phyloP scores from a whole-genome alignment of 2,888 invertebrate genomes.

The Lamproptera curius region DNA sequence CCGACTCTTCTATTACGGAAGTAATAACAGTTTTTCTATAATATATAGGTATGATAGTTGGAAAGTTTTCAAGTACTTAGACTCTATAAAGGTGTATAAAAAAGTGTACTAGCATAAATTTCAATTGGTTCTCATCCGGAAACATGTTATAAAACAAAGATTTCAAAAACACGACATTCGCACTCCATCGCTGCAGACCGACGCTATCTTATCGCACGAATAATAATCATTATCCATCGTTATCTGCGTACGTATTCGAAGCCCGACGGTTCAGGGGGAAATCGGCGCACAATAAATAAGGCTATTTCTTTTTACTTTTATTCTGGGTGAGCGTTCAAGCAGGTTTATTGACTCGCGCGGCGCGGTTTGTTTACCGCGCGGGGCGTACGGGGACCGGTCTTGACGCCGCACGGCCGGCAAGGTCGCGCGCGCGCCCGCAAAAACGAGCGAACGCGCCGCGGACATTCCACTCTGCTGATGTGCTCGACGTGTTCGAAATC shows the following conservation, averaged over 20 bases:
- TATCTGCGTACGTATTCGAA: slow-evolving; percentile 24
- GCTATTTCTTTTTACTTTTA: slow-evolving; percentile 9
- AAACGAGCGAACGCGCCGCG: slow-evolving; percentile 47
- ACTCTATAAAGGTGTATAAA: too few species aligned
- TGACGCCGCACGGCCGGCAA: slow-evolving; percentile 64
- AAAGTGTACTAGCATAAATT: too few species aligned
- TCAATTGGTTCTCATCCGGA: too few species aligned
- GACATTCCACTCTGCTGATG: slow-evolving; percentile 23
- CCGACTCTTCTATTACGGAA: too few species aligned
- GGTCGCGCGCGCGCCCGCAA: slow-evolving; percentile 64
- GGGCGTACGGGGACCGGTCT: slow-evolving; percentile 46
- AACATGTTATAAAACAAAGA: too few species aligned
- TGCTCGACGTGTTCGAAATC: not conserved
- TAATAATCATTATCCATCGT: slow-evolving; percentile 31
- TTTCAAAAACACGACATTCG: slow-evolving; percentile 5
- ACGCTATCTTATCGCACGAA: slow-evolving; percentile 27
- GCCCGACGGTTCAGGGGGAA: not conserved
- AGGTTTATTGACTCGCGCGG: slow-evolving; percentile 51
- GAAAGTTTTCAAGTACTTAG: too few species aligned
- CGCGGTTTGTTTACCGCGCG: slow-evolving; percentile 59
- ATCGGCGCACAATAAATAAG: slow-evolving; percentile 10
- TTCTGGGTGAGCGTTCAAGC: slow-evolving; percentile 13
- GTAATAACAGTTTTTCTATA: too few species aligned
- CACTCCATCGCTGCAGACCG: slow-evolving; percentile 4
- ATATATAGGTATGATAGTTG: too few species aligned